These are phyloP conservation scores for Pachymerium ferrugineum DNA, from an alignment of 2,888 invertebrate species.

Conservation along the genomic window DNA sequence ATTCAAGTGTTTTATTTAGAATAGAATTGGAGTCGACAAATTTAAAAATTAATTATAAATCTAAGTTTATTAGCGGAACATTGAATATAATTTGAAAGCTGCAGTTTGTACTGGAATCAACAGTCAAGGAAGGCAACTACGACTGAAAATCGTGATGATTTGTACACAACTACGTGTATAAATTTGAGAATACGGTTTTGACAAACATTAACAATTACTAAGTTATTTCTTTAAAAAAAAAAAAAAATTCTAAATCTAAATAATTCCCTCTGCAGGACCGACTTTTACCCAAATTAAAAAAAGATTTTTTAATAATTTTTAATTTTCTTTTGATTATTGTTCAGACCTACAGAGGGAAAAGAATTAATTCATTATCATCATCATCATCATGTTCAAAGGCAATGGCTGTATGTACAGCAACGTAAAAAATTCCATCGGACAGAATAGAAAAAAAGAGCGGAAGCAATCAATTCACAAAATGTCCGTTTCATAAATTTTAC, in stretches of 20 bases:
- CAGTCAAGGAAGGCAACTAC: conserved; percentile 23
- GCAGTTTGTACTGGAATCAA: conserved; percentile 28
- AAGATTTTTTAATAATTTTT: no score
- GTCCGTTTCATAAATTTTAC: conserved; percentile 72
- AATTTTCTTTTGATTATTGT: no score
- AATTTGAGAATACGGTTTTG: conserved; percentile 21
- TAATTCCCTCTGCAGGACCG: conserved; percentile 11
- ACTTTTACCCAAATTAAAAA: no score
- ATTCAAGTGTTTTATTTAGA: no score
- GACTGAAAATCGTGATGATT: conserved; percentile 12
- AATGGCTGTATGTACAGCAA: neutral
- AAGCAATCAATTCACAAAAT: conserved; percentile 80
- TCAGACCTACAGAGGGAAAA: no score
- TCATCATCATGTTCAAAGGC: no score
- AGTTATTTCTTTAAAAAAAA: neutral
- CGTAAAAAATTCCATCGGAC: neutral
- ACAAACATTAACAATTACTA: conserved; percentile 25
- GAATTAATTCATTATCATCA: no score
- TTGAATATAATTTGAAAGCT: conserved; percentile 28
- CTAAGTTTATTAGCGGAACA: conserved; percentile 29
- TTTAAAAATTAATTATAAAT: conserved; percentile 7
- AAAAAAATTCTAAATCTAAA: neutral
- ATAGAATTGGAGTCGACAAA: no score
- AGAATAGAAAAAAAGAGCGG: neutral
- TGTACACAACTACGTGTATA: conserved; percentile 25